Percentiles rank a stretch among this genome's conserved stretches.
These are phyloP conservation scores for Melanotaenia duboulayi DNA, from an alignment of 2,113 vertebrate species.

Conservation along the genomic window DNA sequence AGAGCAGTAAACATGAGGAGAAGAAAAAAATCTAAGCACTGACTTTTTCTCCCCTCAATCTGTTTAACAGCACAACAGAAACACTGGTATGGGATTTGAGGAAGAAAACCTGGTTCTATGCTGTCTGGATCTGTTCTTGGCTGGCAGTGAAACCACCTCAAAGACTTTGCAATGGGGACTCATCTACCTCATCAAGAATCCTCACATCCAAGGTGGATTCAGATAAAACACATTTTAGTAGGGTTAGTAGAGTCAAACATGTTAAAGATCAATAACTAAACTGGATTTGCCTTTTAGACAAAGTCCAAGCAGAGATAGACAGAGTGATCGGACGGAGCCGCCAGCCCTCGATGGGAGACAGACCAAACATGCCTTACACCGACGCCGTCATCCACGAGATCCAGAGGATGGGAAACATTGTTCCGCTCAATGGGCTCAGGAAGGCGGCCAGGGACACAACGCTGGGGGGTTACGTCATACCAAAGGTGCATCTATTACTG, in stretches of 20 bases:
- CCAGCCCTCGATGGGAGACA: slow-evolving; percentile 80
- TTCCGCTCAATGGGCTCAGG: slow-evolving; percentile 83
- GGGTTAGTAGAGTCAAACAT: background rate
- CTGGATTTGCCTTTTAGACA: slow-evolving; percentile 49
- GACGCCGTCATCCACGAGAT: slow-evolving; percentile 88
- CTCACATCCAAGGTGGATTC: slow-evolving; percentile 86
- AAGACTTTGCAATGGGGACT: slow-evolving; percentile 91
- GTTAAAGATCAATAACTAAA: background rate
- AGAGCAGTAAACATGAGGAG: background rate
- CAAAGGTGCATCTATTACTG: slow-evolving; percentile 77
- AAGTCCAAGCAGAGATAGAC: slow-evolving; percentile 83
- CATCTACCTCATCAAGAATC: slow-evolving; percentile 88
- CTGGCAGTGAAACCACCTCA: slow-evolving; percentile 91
- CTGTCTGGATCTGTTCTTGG: slow-evolving; percentile 90
- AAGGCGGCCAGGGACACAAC: slow-evolving; percentile 67
- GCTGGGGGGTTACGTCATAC: slow-evolving; percentile 81
- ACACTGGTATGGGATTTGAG: slow-evolving; percentile 68
- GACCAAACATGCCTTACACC: slow-evolving; percentile 84
- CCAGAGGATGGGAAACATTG: slow-evolving; percentile 85
- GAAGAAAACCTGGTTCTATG: slow-evolving; percentile 87
- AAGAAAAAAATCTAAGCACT: background rate
- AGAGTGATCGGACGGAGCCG: slow-evolving; percentile 69
- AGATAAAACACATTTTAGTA: background rate
- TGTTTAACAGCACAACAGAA: slow-evolving; percentile 39
- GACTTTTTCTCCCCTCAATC: background rate